A percentile compares a stretch with the other conserved stretches of the same genome.
These are phyloP conservation scores for Crotalus tigris DNA, from an alignment of 2,113 vertebrate genomes.

Conservation along the genomic window DNA sequence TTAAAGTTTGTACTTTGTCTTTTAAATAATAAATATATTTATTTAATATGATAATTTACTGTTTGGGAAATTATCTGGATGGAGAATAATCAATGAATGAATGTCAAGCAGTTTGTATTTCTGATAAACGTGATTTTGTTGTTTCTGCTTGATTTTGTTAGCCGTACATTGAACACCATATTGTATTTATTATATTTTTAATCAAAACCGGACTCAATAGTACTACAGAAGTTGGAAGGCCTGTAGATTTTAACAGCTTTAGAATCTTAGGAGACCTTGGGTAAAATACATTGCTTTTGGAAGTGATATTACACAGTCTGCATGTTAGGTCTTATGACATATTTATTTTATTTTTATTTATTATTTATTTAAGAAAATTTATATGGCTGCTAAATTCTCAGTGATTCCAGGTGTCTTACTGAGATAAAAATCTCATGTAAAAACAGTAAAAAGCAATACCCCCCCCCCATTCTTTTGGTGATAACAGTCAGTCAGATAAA, in stretches of 20 bases:
- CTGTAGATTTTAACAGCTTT: not conserved
- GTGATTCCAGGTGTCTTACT: not conserved
- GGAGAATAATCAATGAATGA: rapidly evolving
- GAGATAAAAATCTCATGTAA: not conserved
- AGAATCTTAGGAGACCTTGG: not conserved
- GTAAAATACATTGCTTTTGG: rapidly evolving
- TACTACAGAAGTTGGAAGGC: not conserved
- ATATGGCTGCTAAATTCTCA: not conserved
- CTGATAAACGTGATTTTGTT: not conserved
- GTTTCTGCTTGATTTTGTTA: not conserved
- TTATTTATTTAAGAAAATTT: not conserved
- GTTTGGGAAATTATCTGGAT: not conserved
- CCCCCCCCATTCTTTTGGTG: not conserved
- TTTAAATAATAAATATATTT: not conserved
- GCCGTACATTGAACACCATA: rapidly evolving
- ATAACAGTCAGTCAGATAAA: not conserved
- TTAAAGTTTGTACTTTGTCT: not conserved
- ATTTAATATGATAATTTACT: not conserved
- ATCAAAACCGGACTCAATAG: rapidly evolving
- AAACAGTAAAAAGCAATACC: not conserved
- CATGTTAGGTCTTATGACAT: not conserved
- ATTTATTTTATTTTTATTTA: not conserved
- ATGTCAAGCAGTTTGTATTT: not conserved
- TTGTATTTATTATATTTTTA: not conserved
- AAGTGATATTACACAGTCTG: rapidly evolving